These are phyloP conservation scores for Perccottus glenii DNA, from an alignment of 2,113 vertebrate genomes.

Conservation along the genomic window DNA sequence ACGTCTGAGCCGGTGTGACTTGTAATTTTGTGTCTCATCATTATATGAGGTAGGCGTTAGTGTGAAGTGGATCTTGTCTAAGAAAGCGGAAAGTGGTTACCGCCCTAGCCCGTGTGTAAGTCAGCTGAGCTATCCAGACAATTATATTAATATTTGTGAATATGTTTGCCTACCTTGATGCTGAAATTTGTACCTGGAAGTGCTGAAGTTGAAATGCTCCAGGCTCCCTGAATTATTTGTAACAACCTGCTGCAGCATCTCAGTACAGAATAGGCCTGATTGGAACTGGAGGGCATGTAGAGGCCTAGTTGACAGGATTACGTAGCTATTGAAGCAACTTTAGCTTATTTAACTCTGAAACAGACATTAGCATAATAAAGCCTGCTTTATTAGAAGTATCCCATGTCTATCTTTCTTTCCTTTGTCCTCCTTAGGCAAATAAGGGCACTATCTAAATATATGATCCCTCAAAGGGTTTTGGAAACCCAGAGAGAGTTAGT, in stretches of 20 bases:
- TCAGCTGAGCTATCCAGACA: too few species aligned
- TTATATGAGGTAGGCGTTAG: too few species aligned
- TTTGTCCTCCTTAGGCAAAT: constrained; percentile 75
- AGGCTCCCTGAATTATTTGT: constrained; percentile 92
- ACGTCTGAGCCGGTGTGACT: too few species aligned
- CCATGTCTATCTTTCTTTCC: constrained; percentile 43
- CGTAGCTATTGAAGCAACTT: constrained; percentile 97
- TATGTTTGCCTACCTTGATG: constrained; percentile 85
- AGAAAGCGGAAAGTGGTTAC: too few species aligned
- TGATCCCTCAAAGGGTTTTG: constrained; percentile 82
- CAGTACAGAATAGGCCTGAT: constrained; percentile 88
- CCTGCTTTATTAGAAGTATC: constrained; percentile 34
- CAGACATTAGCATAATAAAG: constrained; percentile 85
- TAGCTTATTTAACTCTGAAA: constrained; percentile 92
- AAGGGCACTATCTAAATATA: constrained; percentile 90
- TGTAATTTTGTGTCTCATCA: too few species aligned
- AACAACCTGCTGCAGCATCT: constrained; percentile 90
- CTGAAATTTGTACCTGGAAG: constrained; percentile 82
- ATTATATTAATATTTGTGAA: constrained; percentile 54
- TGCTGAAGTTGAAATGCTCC: constrained; percentile 77
- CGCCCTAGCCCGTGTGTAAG: too few species aligned
- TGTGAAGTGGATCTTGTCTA: too few species aligned
- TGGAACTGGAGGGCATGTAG: constrained; percentile 92
- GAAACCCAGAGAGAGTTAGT: constrained; percentile 78
- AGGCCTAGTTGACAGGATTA: constrained; percentile 97